Evolutionary conservation across 2,888 invertebrate genomes (phyloP).

Genomic region (Lepeophtheirus nordmannii): DNA sequence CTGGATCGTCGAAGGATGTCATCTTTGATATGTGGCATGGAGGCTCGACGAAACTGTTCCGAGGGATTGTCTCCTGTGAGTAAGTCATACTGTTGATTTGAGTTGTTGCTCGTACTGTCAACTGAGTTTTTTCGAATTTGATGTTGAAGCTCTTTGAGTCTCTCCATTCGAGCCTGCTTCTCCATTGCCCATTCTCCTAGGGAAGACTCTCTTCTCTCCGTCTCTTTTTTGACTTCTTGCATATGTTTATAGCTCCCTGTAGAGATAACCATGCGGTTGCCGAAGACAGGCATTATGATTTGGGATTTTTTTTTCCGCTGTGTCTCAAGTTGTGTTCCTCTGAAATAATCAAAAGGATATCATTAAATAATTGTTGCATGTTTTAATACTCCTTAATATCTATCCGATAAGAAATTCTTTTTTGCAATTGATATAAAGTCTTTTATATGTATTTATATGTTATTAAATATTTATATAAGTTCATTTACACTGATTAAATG

Average conservation of each 20-base stretch:
- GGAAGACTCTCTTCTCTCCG: neutral
- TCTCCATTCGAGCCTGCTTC: neutral
- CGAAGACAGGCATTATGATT: constrained; percentile 13
- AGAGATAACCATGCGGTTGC: constrained; percentile 17
- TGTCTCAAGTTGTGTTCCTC: too few species aligned
- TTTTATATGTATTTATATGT: too few species aligned
- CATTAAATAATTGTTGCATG: too few species aligned
- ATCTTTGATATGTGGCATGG: neutral
- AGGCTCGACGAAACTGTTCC: neutral
- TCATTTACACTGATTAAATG: too few species aligned
- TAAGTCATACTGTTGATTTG: neutral
- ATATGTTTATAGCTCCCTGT: constrained; percentile 17
- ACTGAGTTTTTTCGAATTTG: neutral
- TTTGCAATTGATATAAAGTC: too few species aligned
- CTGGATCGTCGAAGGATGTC: neutral
- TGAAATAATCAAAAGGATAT: too few species aligned
- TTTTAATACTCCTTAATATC: too few species aligned
- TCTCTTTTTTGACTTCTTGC: constrained; percentile 5
- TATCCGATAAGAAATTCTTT: too few species aligned
- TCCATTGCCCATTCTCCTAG: constrained; percentile 9
- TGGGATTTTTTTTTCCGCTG: neutral
- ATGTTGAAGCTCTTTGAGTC: constrained; percentile 1
- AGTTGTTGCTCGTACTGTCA: neutral
- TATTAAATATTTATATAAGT: too few species aligned
- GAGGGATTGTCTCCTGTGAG: neutral